Conservation (phyloP, 2,888 invertebrate genomes). For the Boloria euphrosyne region DNA sequence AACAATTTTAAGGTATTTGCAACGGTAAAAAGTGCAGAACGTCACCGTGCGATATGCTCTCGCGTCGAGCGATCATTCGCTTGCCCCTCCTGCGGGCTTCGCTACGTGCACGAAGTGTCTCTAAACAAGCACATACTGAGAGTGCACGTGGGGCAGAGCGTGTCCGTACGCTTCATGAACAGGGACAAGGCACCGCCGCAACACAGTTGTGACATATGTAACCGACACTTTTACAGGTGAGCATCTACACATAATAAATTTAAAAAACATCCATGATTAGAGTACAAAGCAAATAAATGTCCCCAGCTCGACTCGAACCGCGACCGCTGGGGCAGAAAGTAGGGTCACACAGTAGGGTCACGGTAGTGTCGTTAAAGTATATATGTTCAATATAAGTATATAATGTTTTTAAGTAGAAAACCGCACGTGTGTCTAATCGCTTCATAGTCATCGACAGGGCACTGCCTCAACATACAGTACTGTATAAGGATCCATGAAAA, state of each 20-base stretch:
- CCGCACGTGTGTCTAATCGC: too few species aligned
- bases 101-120: slow-evolving; percentile 73
- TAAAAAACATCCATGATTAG: too few species aligned
- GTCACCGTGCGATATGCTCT: slow-evolving; percentile 71
- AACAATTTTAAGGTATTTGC: slow-evolving; percentile 63
- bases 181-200: slow-evolving; percentile 57
- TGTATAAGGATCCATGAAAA: too few species aligned
- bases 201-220: slow-evolving; percentile 84
- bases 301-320: too few species aligned
- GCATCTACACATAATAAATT: neutral
- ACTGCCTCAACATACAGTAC: too few species aligned
- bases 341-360: too few species aligned
- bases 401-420: too few species aligned
- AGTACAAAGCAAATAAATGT: too few species aligned
- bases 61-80: slow-evolving; percentile 63
- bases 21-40: slow-evolving; percentile 72
- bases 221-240: slow-evolving; percentile 82
- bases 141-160: slow-evolving; percentile 70
- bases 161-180: slow-evolving; percentile 68
- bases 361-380: too few species aligned
- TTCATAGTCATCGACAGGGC: too few species aligned
- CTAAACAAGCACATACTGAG: slow-evolving; percentile 75
- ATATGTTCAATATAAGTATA: too few species aligned
- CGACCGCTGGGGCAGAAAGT: too few species aligned
- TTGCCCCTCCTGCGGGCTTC: slow-evolving; percentile 67